Conservation (phyloP, 1,140 invertebrate species). For the Drosophila sproati region DNA sequence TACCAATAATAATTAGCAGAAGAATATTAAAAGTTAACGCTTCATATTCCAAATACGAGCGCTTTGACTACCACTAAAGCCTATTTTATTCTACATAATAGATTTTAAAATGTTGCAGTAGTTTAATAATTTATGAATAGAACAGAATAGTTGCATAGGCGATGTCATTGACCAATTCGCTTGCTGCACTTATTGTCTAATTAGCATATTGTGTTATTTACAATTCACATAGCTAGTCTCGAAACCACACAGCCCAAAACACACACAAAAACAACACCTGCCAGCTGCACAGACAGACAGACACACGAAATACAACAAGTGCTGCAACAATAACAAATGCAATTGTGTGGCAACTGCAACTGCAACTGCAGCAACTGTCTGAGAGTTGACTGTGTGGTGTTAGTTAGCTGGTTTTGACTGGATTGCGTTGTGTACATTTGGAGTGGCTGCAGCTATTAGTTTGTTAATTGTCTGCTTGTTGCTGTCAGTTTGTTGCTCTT, state of each 20-base stretch:
- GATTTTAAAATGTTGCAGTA: no score
- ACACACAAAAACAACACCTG: not conserved
- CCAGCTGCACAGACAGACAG: not conserved
- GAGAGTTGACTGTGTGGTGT: constrained; percentile 8
- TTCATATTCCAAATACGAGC: no score
- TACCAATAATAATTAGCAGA: no score
- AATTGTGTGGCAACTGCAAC: constrained; percentile 8
- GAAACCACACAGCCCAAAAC: constrained; percentile 1
- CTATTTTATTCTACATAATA: no score
- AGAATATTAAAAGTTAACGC: no score
- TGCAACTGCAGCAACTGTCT: not conserved
- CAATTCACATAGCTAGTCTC: no score
- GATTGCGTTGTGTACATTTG: constrained; percentile 11
- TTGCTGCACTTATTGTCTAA: not conserved
- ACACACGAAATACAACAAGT: constrained; percentile 1
- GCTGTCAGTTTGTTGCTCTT: constrained; percentile 11
- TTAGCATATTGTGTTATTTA: constrained; percentile 1
- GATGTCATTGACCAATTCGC: no score
- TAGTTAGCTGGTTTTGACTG: not conserved
- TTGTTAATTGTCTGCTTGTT: constrained; percentile 55
- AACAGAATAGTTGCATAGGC: no score
- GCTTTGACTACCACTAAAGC: no score
- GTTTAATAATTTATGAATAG: no score
- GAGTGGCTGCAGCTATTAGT: constrained; percentile 5
- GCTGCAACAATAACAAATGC: constrained; percentile 4